Percentiles rank a stretch among this genome's conserved stretches.
Conservation (phyloP, 2,113 vertebrate genomes). For the Lophochroa leadbeateri region DNA sequence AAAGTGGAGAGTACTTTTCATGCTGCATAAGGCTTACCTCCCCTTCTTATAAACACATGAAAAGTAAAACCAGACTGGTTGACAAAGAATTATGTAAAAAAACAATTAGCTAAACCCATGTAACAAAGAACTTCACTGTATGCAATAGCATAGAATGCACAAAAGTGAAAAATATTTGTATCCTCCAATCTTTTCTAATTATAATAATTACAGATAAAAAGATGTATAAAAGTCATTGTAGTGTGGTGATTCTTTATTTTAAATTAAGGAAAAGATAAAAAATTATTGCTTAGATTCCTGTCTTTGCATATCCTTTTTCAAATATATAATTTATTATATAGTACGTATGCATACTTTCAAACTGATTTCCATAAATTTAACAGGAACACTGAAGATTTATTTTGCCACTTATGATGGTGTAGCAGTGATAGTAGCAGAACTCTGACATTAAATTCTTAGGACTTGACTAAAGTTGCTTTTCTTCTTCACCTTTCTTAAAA, state of each 20-base stretch:
- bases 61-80: not conserved
- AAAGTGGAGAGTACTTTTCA: not conserved
- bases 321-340: not conserved
- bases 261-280: not conserved
- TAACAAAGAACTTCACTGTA: not conserved
- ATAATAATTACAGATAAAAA: not conserved
- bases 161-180: not conserved
- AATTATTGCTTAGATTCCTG: not conserved
- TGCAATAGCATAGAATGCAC: not conserved
- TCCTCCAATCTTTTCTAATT: not conserved
- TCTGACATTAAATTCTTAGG: not conserved
- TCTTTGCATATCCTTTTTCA: not conserved
- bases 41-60: not conserved
- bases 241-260: not conserved
- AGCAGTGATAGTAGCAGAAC: not conserved
- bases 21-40: not conserved
- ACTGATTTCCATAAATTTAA: not conserved
- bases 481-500: not conserved
- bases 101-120: not conserved
- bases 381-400: not conserved
- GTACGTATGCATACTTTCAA: not conserved
- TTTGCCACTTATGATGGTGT: not conserved
- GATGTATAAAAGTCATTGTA: not conserved
- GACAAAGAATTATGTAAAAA: not conserved
- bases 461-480: not conserved